Evolutionary conservation across 2,113 vertebrate genomes (phyloP).

Genomic region (Paralichthys olivaceus): DNA sequence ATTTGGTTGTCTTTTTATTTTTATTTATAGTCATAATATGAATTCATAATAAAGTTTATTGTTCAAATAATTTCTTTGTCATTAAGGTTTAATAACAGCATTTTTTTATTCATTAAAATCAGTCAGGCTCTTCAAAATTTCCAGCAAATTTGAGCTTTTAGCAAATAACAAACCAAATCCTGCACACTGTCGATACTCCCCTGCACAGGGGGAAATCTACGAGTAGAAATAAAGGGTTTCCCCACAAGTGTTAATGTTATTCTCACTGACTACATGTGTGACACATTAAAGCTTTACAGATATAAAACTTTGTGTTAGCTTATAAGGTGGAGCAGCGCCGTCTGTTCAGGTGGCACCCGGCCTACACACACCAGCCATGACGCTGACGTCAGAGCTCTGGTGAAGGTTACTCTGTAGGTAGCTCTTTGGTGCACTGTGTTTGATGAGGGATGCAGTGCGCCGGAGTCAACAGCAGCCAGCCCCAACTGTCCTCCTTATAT

Average conservation of each 20-base stretch:
- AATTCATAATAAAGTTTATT: no score
- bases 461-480: slow-evolving; percentile 60
- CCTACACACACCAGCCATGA: slow-evolving; percentile 46
- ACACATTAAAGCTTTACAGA: slow-evolving; percentile 1
- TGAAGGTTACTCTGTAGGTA: slow-evolving; percentile 73
- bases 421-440: slow-evolving; percentile 68
- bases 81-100: no score
- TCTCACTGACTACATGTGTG: neutral
- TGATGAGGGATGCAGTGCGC: slow-evolving; percentile 74
- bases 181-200: no score
- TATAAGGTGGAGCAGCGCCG: slow-evolving; percentile 21
- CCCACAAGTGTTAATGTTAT: neutral
- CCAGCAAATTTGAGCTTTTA: neutral
- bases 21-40: no score
- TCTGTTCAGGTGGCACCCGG: slow-evolving; percentile 34
- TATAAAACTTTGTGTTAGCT: slow-evolving; percentile 18
- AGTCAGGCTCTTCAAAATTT: no score
- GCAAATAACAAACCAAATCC: no score
- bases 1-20: no score
- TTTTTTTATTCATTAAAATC: no score
- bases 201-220: no score
- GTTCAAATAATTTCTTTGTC: no score
- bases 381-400: slow-evolving; percentile 68
- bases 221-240: no score
- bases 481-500: slow-evolving; percentile 31